A percentile compares a stretch with the other conserved stretches of the same genome.
These are phyloP conservation scores for Gallinago media DNA, from an alignment of 2,113 vertebrate species.

Conservation along the genomic window DNA sequence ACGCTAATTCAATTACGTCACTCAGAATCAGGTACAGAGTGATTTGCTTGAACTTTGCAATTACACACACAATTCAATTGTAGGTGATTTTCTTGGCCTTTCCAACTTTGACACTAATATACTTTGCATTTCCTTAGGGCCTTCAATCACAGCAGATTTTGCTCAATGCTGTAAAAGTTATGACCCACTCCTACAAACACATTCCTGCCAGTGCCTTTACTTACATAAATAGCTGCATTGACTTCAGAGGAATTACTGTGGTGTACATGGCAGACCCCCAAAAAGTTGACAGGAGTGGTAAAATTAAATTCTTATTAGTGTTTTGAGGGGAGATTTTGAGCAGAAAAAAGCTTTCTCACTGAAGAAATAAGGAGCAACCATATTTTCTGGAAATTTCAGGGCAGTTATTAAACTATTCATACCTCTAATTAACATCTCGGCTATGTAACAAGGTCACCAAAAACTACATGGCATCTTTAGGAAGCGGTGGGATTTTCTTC, in stretches of 20 bases:
- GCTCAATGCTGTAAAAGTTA: not conserved
- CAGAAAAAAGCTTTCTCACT: not conserved
- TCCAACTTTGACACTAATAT: not conserved
- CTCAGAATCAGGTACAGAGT: not conserved
- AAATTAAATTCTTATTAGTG: not conserved
- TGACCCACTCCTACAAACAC: not conserved
- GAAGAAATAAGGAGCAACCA: not conserved
- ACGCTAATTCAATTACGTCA: not conserved
- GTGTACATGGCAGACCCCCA: not conserved
- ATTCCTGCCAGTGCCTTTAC: not conserved
- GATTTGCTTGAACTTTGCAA: not conserved
- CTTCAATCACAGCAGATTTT: not conserved
- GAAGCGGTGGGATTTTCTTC: not conserved
- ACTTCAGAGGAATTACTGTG: not conserved
- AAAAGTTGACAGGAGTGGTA: not conserved
- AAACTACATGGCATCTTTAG: not conserved
- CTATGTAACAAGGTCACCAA: not conserved
- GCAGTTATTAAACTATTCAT: not conserved
- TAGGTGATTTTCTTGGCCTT: not conserved
- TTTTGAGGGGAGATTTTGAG: not conserved
- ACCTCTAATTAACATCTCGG: not conserved
- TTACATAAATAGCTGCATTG: not conserved
- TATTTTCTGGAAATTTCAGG: not conserved
- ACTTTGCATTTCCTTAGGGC: not conserved
- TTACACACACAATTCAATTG: not conserved